phyloP scores from a whole-genome alignment of 2,797 vertebrate genomes.

The Momotus momota region DNA sequence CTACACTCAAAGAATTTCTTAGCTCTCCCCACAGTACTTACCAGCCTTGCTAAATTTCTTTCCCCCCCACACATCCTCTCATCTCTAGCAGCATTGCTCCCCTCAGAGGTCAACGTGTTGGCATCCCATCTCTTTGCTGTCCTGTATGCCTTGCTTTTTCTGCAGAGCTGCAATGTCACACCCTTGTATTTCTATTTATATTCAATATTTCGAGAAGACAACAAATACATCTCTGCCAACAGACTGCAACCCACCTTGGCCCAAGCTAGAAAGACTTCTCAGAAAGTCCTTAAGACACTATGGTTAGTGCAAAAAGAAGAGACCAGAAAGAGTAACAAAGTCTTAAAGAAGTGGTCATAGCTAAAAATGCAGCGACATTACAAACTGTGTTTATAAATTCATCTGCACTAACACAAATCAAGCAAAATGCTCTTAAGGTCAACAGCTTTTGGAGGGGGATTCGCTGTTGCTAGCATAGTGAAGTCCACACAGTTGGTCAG shows the following conservation, averaged over 20 bases:
- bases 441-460: background rate
- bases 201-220: background rate
- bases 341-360: background rate
- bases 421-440: background rate
- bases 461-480: background rate
- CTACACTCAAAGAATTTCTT: background rate
- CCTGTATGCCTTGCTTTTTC: background rate
- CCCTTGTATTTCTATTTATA: conserved; percentile 14
- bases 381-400: background rate
- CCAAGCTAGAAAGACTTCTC: background rate
- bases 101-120: background rate
- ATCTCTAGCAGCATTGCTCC: background rate
- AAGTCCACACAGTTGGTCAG: background rate
- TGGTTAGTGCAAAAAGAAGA: background rate
- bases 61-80: conserved; percentile 30
- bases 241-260: background rate
- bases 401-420: background rate
- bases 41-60: background rate
- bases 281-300: background rate
- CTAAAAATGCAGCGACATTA: background rate
- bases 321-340: background rate
- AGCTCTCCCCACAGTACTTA: background rate
- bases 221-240: background rate
- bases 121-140: background rate
- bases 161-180: background rate